phyloP scores from a whole-genome alignment of 2,113 vertebrate species.

The Gadus chalcogrammus region DNA sequence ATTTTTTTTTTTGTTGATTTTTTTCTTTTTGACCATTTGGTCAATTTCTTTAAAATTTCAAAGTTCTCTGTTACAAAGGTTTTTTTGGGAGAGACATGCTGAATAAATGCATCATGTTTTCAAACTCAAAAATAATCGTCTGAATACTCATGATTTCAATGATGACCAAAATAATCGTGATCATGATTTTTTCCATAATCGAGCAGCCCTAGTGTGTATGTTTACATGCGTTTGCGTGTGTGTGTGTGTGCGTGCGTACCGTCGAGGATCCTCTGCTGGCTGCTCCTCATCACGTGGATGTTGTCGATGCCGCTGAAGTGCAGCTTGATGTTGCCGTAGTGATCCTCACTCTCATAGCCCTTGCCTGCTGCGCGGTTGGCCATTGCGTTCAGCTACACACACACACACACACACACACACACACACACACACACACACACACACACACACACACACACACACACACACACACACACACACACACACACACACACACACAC shows the following conservation, averaged over 20 bases:
- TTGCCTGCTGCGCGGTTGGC: slow-evolving; percentile 95
- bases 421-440: slow-evolving; percentile 2
- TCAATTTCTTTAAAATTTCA: too few species aligned
- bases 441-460: slow-evolving; percentile 29
- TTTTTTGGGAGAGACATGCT: too few species aligned
- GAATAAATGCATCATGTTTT: too few species aligned
- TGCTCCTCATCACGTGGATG: slow-evolving; percentile 97
- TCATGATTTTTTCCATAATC: too few species aligned
- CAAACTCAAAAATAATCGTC: too few species aligned
- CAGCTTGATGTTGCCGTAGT: slow-evolving; percentile 96
- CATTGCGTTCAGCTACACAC: slow-evolving; percentile 90
- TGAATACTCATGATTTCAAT: too few species aligned
- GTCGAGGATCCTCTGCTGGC: slow-evolving; percentile 93
- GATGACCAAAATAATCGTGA: too few species aligned
- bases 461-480: slow-evolving; percentile 26
- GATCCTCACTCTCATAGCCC: slow-evolving; percentile 96
- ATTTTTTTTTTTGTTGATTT: too few species aligned
- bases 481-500: slow-evolving; percentile 22
- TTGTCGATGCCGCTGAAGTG: slow-evolving; percentile 98
- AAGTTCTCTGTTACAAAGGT: too few species aligned
- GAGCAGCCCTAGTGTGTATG: too few species aligned
- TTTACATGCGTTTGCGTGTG: neutral
- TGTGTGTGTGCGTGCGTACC: slow-evolving; percentile 64
- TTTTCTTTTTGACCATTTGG: too few species aligned
- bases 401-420: slow-evolving; percentile 24